Evolutionary conservation across 2,113 vertebrate species (phyloP).

Genomic region (Peromyscus maniculatus): DNA sequence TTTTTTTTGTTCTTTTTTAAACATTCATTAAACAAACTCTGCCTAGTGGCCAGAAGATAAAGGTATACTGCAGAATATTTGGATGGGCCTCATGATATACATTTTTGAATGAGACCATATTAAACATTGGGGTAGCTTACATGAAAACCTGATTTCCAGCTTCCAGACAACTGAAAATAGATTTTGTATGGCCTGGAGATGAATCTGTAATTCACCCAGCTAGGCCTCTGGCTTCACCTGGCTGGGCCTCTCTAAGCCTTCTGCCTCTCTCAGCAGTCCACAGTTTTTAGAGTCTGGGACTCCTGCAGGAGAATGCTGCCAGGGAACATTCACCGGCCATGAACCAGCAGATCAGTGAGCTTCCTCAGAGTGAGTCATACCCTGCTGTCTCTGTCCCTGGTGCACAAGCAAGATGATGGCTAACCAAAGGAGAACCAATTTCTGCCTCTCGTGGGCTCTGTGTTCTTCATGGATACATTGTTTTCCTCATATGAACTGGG

Average conservation of each 20-base stretch:
- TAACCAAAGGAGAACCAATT: background rate
- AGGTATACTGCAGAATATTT: background rate
- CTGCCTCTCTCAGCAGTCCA: background rate
- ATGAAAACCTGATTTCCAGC: background rate
- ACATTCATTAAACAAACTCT: background rate
- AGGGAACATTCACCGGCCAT: background rate
- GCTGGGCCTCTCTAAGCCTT: background rate
- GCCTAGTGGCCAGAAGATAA: background rate
- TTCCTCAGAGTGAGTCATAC: no score
- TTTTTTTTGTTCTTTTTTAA: background rate
- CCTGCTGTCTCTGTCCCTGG: background rate
- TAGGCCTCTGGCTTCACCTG: background rate
- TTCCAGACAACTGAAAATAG: background rate
- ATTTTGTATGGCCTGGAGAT: background rate
- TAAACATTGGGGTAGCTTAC: background rate
- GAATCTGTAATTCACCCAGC: background rate
- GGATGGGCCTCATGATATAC: background rate
- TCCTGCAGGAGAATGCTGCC: background rate
- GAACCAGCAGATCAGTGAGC: background rate
- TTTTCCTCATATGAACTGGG: background rate
- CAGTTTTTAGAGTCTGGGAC: no score
- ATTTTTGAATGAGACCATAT: conserved; percentile 3
- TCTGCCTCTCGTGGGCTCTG: background rate
- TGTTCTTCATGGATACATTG: background rate
- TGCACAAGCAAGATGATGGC: background rate